These are phyloP conservation scores for Camelus dromedarius DNA, from an alignment of 2,113 vertebrate species.

Conservation along the genomic window DNA sequence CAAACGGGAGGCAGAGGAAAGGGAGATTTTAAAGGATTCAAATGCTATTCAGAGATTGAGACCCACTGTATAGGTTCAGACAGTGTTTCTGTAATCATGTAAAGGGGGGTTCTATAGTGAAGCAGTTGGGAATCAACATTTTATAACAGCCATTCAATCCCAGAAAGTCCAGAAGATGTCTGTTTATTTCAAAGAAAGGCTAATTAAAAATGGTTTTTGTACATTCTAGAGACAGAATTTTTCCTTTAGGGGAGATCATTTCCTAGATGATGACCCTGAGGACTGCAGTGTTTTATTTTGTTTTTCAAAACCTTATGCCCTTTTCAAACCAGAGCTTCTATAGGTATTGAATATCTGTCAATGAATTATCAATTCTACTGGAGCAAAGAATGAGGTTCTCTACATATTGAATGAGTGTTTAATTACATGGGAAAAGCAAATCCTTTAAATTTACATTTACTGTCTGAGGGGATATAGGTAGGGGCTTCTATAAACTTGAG, in stretches of 20 bases:
- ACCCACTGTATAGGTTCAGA: background rate
- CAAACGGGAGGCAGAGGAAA: background rate
- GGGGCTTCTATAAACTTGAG: background rate
- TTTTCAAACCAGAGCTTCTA: background rate
- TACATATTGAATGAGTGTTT: background rate
- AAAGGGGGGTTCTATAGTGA: background rate
- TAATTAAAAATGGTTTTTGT: background rate
- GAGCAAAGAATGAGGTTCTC: background rate
- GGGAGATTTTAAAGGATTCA: background rate
- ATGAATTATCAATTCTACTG: background rate
- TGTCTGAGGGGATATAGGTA: background rate
- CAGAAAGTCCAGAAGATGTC: background rate
- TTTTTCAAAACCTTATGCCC: background rate
- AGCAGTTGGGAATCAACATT: background rate
- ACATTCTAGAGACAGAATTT: background rate
- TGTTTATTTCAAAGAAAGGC: background rate
- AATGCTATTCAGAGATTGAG: background rate
- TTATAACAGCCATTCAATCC: background rate
- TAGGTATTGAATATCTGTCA: background rate
- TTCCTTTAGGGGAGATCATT: background rate
- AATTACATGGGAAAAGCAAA: background rate
- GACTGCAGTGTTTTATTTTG: slow-evolving; percentile 5
- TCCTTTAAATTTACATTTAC: slow-evolving; percentile 13
- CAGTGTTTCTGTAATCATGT: background rate
- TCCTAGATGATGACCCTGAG: background rate